These are phyloP conservation scores for Ylistrum balloti DNA, from an alignment of 1,140 invertebrate species.

Conservation along the genomic window DNA sequence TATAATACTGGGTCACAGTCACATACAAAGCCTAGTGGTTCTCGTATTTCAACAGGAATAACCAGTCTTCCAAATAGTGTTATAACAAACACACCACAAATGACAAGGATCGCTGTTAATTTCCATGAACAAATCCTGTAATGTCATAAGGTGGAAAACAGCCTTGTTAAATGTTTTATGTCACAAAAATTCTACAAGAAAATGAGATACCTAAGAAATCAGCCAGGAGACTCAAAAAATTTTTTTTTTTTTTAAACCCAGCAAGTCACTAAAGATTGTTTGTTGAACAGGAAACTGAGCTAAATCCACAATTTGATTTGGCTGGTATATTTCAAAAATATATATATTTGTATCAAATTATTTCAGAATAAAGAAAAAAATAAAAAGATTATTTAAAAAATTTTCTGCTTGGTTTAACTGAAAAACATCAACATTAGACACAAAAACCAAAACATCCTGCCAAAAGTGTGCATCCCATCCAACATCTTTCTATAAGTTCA, in stretches of 20 bases:
- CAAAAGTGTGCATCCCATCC: no score
- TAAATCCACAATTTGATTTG: no score
- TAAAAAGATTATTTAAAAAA: no score
- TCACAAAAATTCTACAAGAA: neutral
- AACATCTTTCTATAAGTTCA: no score
- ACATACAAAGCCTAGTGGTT: no score
- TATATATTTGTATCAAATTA: no score
- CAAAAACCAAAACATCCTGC: no score
- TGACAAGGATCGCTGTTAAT: neutral
- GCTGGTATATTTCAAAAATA: no score
- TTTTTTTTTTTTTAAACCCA: neutral
- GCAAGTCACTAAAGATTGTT: neutral
- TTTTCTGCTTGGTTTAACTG: no score
- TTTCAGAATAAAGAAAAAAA: no score
- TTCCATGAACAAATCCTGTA: neutral
- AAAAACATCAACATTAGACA: no score
- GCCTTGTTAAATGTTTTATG: neutral
- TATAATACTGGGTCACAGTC: neutral
- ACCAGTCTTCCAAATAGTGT: neutral
- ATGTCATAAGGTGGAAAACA: neutral
- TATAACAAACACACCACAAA: neutral
- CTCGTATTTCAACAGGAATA: neutral
- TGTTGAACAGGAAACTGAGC: no score
- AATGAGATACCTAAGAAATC: neutral
- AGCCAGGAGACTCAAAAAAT: neutral